Conservation (phyloP, 1,140 invertebrate species). For the Pachyrhynchus sulphureomaculatus region DNA sequence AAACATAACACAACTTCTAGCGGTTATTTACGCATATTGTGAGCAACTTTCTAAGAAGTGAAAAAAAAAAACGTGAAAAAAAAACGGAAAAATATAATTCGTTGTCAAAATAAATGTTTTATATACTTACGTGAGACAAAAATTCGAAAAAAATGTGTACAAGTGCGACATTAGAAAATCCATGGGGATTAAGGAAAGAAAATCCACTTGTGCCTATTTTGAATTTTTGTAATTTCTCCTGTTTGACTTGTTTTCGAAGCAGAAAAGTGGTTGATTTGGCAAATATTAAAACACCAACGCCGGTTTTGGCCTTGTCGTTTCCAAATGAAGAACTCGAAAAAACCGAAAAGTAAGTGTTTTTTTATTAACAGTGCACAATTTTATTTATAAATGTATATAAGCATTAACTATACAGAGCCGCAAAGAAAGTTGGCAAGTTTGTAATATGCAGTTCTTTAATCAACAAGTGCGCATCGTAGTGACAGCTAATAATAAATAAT, state of each 20-base stretch:
- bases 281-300: constrained; percentile 19
- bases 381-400: no score
- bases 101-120: no score
- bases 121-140: no score
- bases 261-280: constrained; percentile 25
- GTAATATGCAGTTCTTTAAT: no score
- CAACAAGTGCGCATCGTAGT: no score
- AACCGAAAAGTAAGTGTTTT: constrained; percentile 32
- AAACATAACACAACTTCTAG: constrained; percentile 3
- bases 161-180: constrained; percentile 27
- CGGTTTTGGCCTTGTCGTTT: constrained; percentile 26
- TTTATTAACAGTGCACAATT: no score
- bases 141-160: constrained; percentile 11
- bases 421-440: no score
- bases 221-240: constrained; percentile 11
- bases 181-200: constrained; percentile 35
- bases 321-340: constrained; percentile 6
- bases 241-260: constrained; percentile 26
- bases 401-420: no score
- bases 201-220: constrained; percentile 3
- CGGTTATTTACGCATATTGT: not conserved
- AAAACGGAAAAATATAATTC: no score
- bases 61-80: no score
- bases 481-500: no score
- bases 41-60: no score